These are phyloP conservation scores for Spodoptera frugiperda DNA, from an alignment of 1,140 invertebrate genomes.

Conservation along the genomic window DNA sequence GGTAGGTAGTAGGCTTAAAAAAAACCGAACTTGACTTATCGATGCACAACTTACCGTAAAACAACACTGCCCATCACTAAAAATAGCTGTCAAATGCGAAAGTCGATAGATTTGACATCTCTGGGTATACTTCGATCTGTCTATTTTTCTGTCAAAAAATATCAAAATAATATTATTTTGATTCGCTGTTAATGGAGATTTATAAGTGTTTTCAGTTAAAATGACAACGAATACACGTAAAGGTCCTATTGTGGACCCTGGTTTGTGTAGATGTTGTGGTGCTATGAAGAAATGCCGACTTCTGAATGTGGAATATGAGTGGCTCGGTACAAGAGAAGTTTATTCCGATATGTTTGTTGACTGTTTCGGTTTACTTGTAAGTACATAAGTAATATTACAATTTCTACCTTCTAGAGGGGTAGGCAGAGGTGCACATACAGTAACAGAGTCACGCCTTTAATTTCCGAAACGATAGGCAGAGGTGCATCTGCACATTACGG, in stretches of 20 bases:
- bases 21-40: neutral
- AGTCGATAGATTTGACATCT: conserved; percentile 5
- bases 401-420: too few species aligned
- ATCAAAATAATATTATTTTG: conserved; percentile 8
- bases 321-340: conserved; percentile 71
- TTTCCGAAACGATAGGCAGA: too few species aligned
- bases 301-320: conserved; percentile 75
- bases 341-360: conserved; percentile 79
- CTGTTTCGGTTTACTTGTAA: conserved; percentile 75
- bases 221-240: conserved; percentile 58
- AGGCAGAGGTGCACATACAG: too few species aligned
- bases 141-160: conserved; percentile 4
- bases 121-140: too few species aligned
- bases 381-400: conserved; percentile 36
- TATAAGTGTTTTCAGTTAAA: neutral
- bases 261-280: conserved; percentile 74
- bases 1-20: neutral
- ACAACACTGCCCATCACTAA: neutral
- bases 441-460: too few species aligned
- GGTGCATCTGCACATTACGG: too few species aligned
- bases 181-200: neutral
- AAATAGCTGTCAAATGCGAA: conserved; percentile 17
- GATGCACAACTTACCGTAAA: neutral
- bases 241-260: conserved; percentile 72
- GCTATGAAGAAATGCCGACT: conserved; percentile 74